phyloP scores from a whole-genome alignment of 2,797 vertebrate species.

The Propithecus perrieri region DNA sequence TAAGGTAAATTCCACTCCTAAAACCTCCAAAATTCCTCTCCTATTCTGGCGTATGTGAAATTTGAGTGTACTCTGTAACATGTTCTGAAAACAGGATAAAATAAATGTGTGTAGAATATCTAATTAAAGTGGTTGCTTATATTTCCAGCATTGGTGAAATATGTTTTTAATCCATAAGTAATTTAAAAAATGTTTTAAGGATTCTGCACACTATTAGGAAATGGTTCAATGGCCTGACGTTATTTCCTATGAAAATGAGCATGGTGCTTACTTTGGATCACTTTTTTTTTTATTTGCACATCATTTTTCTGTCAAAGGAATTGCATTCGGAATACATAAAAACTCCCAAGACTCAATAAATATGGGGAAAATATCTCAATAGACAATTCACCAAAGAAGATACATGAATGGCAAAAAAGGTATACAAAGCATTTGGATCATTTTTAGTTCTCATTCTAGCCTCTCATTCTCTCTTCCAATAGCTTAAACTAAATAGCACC shows the following conservation, averaged over 20 bases:
- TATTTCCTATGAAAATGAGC: neutral
- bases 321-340: neutral
- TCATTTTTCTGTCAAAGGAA: neutral
- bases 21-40: neutral
- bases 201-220: neutral
- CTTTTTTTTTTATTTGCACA: neutral
- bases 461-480: neutral
- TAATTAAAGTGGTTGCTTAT: neutral
- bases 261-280: neutral
- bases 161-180: neutral
- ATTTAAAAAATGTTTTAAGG: neutral
- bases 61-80: neutral
- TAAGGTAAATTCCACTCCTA: neutral
- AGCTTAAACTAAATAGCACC: neutral
- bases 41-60: neutral
- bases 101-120: too few relatives aligned
- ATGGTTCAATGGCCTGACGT: accelerated
- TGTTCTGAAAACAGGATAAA: neutral
- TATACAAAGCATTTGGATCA: neutral
- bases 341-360: neutral
- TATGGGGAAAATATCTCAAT: neutral
- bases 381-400: neutral
- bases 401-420: neutral
- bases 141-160: neutral
- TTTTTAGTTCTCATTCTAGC: neutral